Percentiles rank a stretch among this genome's conserved stretches.
phyloP scores from a whole-genome alignment of 2,888 invertebrate species.

The Pyrocoelia pectoralis region DNA sequence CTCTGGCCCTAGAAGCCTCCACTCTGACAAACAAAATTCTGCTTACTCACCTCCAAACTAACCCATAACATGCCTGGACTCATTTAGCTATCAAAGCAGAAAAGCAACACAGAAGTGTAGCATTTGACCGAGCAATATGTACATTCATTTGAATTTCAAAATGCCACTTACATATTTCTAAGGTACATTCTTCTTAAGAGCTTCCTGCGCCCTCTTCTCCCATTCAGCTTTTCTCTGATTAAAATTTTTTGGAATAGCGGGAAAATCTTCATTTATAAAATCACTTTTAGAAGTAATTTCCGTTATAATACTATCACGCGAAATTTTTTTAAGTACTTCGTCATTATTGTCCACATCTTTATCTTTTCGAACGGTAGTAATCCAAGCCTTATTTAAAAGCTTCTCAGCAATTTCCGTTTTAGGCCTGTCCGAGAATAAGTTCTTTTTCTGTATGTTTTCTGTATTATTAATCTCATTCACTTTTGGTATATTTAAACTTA shows the following conservation, averaged over 20 bases:
- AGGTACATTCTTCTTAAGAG: constrained; percentile 64
- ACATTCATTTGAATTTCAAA: neutral
- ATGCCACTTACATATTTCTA: constrained; percentile 36
- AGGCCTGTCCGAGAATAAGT: constrained; percentile 50
- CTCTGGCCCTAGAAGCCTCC: too few relatives aligned
- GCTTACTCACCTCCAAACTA: too few relatives aligned
- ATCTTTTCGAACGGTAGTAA: constrained; percentile 47
- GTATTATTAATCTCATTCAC: constrained; percentile 42
- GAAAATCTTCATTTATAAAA: constrained; percentile 49
- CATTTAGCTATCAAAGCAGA: neutral
- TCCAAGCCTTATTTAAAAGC: constrained; percentile 42
- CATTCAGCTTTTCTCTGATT: constrained; percentile 79
- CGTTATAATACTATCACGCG: constrained; percentile 41
- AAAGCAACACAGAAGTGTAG: neutral
- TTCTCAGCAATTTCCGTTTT: constrained; percentile 49
- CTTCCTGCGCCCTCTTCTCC: constrained; percentile 80
- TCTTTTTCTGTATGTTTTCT: constrained; percentile 52
- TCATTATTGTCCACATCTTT: constrained; percentile 45
- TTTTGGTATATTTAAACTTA: constrained; percentile 50
- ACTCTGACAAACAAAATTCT: too few relatives aligned
- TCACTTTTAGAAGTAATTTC: constrained; percentile 47
- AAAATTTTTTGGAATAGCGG: constrained; percentile 73
- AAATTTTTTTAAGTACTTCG: constrained; percentile 32
- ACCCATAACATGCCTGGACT: too few relatives aligned
- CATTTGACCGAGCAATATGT: neutral